A percentile compares a stretch with the other conserved stretches of the same genome.
Conservation (phyloP, 2,888 invertebrate species). For the Oligia strigilis region DNA sequence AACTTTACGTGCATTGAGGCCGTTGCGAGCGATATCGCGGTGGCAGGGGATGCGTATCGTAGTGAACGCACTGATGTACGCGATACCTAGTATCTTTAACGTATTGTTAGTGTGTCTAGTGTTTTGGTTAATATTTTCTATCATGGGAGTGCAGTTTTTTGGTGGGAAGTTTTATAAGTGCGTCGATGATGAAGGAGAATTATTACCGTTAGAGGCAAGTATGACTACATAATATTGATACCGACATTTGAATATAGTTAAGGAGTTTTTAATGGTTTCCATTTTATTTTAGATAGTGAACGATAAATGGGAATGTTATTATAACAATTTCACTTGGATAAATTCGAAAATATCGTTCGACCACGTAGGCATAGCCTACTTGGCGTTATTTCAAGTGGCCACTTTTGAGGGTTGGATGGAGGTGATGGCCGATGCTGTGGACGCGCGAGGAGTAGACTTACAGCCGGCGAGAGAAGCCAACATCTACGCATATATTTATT, state of each 20-base stretch:
- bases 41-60: constrained; percentile 99
- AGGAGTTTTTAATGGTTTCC: constrained; percentile 31
- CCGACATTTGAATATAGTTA: not conserved
- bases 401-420: constrained; percentile 99
- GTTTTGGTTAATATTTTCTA: constrained; percentile 99
- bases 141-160: constrained; percentile 99
- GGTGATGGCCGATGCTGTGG: constrained; percentile 98
- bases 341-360: constrained; percentile 99
- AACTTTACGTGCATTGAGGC: constrained; percentile 97
- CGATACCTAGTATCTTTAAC: constrained; percentile 99
- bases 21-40: constrained; percentile 98
- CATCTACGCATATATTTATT: constrained; percentile 97
- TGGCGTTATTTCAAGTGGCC: constrained; percentile 98
- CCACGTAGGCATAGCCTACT: constrained; percentile 97
- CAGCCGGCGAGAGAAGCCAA: constrained; percentile 97
- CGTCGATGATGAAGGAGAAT: constrained; percentile 94
- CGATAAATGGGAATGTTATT: constrained; percentile 95
- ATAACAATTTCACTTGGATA: constrained; percentile 96
- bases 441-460: constrained; percentile 96
- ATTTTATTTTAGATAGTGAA: constrained; percentile 93
- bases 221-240: constrained; percentile 12
- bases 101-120: constrained; percentile 98
- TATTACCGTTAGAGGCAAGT: constrained; percentile 94
- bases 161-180: constrained; percentile 99
- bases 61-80: constrained; percentile 99